Conservation (phyloP, 2,797 vertebrate species). For the Dryobates pubescens region DNA sequence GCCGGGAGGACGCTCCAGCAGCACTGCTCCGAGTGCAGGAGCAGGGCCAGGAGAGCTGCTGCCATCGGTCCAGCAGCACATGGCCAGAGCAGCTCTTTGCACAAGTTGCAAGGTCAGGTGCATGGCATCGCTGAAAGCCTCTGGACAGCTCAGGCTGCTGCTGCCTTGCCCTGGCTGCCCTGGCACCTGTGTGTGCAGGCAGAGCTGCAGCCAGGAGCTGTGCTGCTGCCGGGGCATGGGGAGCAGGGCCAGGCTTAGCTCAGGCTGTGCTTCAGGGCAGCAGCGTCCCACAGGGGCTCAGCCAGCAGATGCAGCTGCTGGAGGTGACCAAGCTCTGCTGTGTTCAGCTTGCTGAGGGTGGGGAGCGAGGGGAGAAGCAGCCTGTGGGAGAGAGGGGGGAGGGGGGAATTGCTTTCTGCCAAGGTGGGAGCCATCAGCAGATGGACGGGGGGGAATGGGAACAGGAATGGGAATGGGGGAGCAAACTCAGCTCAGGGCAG, state of each 20-base stretch:
- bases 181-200: accelerated
- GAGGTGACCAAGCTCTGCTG: background rate
- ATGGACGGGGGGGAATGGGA: background rate
- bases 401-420: background rate
- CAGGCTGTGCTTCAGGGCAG: accelerated
- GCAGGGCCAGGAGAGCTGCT: background rate
- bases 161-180: background rate
- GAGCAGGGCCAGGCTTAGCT: background rate
- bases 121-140: background rate
- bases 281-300: background rate
- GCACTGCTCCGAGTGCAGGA: background rate
- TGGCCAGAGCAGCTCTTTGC: background rate
- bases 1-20: background rate
- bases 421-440: background rate
- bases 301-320: accelerated
- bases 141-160: background rate
- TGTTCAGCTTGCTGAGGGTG: background rate
- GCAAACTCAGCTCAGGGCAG: too few species aligned
- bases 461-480: background rate
- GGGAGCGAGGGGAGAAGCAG: accelerated
- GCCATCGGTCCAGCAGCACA: accelerated
- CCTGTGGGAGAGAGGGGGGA: accelerated
- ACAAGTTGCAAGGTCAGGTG: background rate
- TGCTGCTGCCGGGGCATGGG: accelerated
- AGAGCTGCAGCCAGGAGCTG: background rate